phyloP scores from a whole-genome alignment of 2,113 vertebrate species.

The Triplophysa rosa region DNA sequence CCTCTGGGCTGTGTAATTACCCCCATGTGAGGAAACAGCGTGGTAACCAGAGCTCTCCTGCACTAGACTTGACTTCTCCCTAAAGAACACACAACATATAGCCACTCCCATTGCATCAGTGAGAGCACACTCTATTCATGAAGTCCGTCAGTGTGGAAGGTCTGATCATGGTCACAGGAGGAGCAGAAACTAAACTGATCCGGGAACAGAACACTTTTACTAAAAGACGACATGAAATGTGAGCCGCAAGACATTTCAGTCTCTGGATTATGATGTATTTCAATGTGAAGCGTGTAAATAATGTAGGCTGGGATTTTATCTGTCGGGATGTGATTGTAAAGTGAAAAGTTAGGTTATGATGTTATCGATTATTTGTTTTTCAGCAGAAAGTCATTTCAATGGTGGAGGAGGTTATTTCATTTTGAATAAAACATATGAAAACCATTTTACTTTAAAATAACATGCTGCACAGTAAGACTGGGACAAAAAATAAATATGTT shows the following conservation, averaged over 20 bases:
- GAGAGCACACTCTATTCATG: not conserved
- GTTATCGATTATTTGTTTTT: not conserved
- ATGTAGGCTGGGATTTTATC: not conserved
- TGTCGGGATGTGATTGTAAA: not conserved
- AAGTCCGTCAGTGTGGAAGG: not conserved
- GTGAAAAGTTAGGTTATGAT: not conserved
- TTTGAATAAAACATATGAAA: not conserved
- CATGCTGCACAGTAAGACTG: not conserved
- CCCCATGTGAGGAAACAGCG: constrained; percentile 31
- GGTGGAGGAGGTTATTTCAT: not conserved
- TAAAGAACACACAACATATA: constrained; percentile 13
- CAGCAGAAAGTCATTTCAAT: no score
- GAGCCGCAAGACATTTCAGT: not conserved
- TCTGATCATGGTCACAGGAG: not conserved
- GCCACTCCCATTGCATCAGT: constrained; percentile 3
- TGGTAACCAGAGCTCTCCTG: constrained; percentile 23
- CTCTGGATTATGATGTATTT: not conserved
- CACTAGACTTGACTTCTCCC: constrained; percentile 18
- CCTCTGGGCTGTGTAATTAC: constrained; percentile 45
- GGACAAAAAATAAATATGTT: no score
- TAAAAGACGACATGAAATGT: no score
- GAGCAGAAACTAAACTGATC: not conserved
- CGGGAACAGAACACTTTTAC: not conserved
- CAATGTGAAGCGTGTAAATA: not conserved
- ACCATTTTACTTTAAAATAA: not conserved